Conservation (phyloP, 2,113 vertebrate species). For the Etia nguti region DNA sequence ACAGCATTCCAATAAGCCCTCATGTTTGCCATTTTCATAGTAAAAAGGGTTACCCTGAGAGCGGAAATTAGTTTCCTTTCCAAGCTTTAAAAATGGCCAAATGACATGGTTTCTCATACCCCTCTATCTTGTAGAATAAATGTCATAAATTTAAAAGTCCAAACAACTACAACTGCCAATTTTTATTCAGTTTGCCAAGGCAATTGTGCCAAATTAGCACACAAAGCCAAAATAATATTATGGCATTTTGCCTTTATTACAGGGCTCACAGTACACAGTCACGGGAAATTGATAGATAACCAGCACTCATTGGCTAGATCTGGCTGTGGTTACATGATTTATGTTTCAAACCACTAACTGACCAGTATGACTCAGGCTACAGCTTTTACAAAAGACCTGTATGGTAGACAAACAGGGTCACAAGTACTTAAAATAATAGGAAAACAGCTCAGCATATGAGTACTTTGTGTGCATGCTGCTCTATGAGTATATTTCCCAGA, state of each 20-base stretch:
- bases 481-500: constrained; percentile 38
- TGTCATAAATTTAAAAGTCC: neutral
- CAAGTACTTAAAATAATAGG: constrained; percentile 14
- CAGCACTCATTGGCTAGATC: neutral
- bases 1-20: neutral
- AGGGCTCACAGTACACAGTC: neutral
- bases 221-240: neutral
- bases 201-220: neutral
- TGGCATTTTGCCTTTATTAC: neutral
- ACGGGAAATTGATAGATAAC: neutral
- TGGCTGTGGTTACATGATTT: neutral
- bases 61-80: neutral
- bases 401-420: neutral
- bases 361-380: neutral
- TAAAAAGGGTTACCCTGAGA: neutral
- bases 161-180: neutral
- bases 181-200: neutral
- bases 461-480: constrained; percentile 10
- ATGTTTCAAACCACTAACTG: neutral
- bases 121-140: neutral
- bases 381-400: neutral
- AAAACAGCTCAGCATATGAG: constrained; percentile 23
- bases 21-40: neutral
- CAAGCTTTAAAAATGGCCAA: neutral
- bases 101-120: neutral